Base-by-base conservation (phyloP, 2,113 vertebrate species). In the Glaucomys volans region DNA sequence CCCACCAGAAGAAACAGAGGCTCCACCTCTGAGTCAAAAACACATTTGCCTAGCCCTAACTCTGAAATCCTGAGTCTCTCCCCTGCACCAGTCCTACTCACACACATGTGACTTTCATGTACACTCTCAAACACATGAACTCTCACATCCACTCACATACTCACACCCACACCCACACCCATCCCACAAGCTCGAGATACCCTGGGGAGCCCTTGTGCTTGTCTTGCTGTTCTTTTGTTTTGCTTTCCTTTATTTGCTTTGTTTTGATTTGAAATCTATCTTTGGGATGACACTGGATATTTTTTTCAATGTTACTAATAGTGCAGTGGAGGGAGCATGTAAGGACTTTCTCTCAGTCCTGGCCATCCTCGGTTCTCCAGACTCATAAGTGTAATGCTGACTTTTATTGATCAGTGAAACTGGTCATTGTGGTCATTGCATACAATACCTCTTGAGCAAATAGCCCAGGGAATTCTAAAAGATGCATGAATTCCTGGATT, bases 181-280 rank as follows among this genome's bases (percentile, higher is more conserved):
- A 80, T 75, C 64, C 59, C 52, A 44, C 30, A 42, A 94, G 67
- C 72, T 82, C 28, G 47, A 96, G 82, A 71, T 84, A 76, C 50
- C 74, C 91, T 94, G 75, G 95, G 82, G 95, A 97, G 64, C 13
- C 20, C 89, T 79, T 86, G 30, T 83, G 69, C 64, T 94, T 96
- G 32, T 79, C 74, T 87, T 79, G 2, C 84, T 96, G 54, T 87
- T 97, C 87, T 87, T 97, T 94, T 96, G 86, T 91, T 97, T 97
- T 97, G 72, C 74, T 96, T 98, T 95, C 88, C 77, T 95, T 96
- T 74, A 82, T 92, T 97, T 93, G 90, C 35, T 93, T 90, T 96
- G 82, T 94, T 97, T 96, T 95, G 69, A 87, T 91, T 95, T 96
- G 77, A 90, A 97, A 93, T 95, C 83, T 50, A 50, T 95, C 87